Evolutionary conservation across 1,140 invertebrate species (phyloP).

Genomic region (Saccostrea echinata): DNA sequence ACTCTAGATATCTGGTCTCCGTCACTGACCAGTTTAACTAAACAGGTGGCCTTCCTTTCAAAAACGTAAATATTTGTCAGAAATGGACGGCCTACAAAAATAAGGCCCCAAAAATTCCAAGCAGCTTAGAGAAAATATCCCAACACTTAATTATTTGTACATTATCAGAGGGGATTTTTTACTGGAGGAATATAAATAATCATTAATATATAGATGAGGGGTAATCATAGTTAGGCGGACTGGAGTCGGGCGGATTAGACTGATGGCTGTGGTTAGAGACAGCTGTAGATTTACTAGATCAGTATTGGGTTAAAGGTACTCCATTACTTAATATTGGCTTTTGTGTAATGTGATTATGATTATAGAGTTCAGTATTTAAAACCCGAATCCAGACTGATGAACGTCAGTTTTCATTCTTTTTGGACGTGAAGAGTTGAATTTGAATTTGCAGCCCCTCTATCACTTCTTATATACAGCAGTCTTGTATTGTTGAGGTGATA

Average conservation of each 20-base stretch:
- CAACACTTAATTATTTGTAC: conserved; percentile 26
- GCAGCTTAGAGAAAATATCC: conserved; percentile 29
- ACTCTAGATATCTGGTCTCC: no score
- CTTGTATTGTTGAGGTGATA: no score
- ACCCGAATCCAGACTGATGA: not conserved
- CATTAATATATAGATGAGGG: conserved; percentile 19
- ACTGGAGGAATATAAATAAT: conserved; percentile 19
- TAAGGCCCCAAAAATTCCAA: conserved; percentile 23
- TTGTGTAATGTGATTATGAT: not conserved
- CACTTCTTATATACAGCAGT: no score
- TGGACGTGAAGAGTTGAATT: no score
- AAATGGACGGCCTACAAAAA: not conserved
- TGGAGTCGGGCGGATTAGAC: not conserved
- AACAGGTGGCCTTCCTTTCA: not conserved
- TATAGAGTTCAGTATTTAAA: not conserved
- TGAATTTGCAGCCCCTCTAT: no score
- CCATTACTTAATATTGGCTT: not conserved
- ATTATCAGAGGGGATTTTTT: conserved; percentile 25
- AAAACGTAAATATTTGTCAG: conserved; percentile 9
- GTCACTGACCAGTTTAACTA: not conserved
- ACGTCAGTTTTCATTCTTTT: not conserved
- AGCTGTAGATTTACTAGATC: not conserved
- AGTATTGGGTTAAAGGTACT: not conserved
- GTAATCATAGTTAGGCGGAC: not conserved
- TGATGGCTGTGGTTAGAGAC: not conserved